Evolutionary conservation across 2,888 invertebrate genomes (phyloP).

Genomic region (Eustalomyia histrio): DNA sequence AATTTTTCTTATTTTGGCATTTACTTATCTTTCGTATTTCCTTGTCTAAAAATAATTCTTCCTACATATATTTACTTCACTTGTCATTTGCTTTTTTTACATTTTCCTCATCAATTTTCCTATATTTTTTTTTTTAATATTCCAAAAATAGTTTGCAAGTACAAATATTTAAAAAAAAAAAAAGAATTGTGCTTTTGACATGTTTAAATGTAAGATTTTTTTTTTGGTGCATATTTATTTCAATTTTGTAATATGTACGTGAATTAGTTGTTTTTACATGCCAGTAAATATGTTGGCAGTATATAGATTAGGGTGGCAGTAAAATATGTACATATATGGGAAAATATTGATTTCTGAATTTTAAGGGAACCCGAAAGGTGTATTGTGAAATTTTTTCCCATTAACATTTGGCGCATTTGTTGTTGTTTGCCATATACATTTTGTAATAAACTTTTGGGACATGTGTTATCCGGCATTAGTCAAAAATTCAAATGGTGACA

Average conservation of each 20-base stretch:
- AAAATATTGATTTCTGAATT: too few relatives aligned
- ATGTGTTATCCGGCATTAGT: too few relatives aligned
- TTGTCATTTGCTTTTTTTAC: conserved; percentile 45
- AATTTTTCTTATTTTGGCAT: not conserved
- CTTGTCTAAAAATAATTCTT: conserved; percentile 26
- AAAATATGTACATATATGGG: too few relatives aligned
- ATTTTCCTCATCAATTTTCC: conserved; percentile 55
- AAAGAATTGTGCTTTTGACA: conserved; percentile 52
- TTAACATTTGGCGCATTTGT: too few relatives aligned
- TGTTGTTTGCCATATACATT: too few relatives aligned
- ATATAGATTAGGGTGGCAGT: too few relatives aligned
- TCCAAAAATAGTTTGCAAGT: conserved; percentile 49
- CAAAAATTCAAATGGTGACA: too few relatives aligned
- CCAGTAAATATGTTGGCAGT: not conserved
- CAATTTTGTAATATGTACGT: not conserved
- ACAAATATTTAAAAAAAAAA: conserved; percentile 44
- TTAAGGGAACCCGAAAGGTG: too few relatives aligned
- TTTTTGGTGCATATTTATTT: conserved; percentile 21
- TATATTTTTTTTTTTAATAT: conserved; percentile 23
- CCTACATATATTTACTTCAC: conserved; percentile 40
- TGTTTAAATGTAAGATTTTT: conserved; percentile 49
- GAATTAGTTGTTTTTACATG: conserved; percentile 30
- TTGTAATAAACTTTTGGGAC: too few relatives aligned
- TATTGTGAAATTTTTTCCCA: too few relatives aligned
- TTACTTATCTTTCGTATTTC: conserved; percentile 1